Evolutionary conservation across 2,113 vertebrate species (phyloP).

Genomic region (Proteles cristata): DNA sequence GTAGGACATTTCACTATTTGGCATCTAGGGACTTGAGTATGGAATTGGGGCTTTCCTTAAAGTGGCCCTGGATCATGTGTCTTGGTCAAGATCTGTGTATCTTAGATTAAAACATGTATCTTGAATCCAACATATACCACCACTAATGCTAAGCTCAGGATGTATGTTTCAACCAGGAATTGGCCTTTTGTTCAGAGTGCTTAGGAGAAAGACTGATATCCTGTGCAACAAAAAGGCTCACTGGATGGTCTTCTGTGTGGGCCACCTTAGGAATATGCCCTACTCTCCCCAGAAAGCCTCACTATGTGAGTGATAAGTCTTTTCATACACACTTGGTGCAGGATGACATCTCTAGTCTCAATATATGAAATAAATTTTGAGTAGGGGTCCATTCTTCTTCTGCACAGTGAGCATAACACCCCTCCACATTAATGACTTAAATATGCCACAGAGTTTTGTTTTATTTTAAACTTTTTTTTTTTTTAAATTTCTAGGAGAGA

Average conservation of each 20-base stretch:
- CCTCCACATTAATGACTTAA: neutral
- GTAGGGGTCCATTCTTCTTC: neutral
- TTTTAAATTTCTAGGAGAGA: too few relatives aligned
- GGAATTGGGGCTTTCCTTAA: neutral
- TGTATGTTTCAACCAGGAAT: neutral
- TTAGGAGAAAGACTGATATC: neutral
- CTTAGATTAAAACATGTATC: neutral
- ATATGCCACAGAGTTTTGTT: neutral
- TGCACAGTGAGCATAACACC: neutral
- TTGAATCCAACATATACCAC: neutral
- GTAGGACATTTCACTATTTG: neutral
- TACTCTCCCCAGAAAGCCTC: neutral
- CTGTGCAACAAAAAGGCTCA: neutral
- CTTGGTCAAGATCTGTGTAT: neutral
- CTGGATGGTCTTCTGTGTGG: neutral
- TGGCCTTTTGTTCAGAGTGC: neutral
- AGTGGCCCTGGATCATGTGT: neutral
- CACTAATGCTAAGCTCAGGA: neutral
- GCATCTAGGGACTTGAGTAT: neutral
- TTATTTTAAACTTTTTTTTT: neutral
- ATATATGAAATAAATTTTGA: neutral
- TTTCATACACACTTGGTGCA: neutral
- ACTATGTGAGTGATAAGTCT: neutral
- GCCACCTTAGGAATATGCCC: neutral
- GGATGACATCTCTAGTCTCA: neutral